Evolutionary conservation across 2,888 invertebrate genomes (phyloP), one percentile per base, ranked within the genome.

Genomic region (Drosophila stalkeri): DNA sequence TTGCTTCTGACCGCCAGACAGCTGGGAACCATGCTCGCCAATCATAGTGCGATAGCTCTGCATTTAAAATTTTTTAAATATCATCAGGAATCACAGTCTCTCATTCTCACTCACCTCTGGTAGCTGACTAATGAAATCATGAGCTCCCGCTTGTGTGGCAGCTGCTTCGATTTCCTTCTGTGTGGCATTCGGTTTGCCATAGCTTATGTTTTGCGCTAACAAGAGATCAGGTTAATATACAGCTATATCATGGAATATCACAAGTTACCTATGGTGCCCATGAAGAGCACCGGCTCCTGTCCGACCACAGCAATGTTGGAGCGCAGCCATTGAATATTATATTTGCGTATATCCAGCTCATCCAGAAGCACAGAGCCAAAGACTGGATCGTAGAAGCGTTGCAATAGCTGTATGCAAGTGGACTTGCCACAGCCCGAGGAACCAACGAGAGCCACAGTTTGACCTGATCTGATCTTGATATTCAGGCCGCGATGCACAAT

Each of bases 221-320:
- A 27, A 16, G n/a, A 39, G 9, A 20, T 3, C n/a, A 11, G 59
- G 18, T 49, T 6, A 27, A 41, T 46, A 31, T 2, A 0, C 18
- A 6, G 9, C 11, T 27, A 43, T 5, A 18, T 37, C 16, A n/a
- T 2, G 8, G 9, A 6, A 3, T 14, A 7, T 16, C 0, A 0
- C 11, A 18, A 16, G 56, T 52, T 75, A 91, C 91, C 89, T 71
- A 98, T 97, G 27, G 95, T 95, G 6, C 96, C 96, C 84, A 96
- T 95, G 92, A 98, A 98, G 9, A 98, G 94, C 6, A 97, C 96
- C 0, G 97, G 98, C 81, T 98, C 98, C 92, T 98, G 98, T 0
- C 97, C 97, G 16, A 98, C 98, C 7, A 98, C 95, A 0, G 97
- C 97, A 72, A 98, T 96, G 89, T 97, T 96, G 37, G 94, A 94